Evolutionary conservation across 2,888 invertebrate genomes (phyloP), one percentile per base, ranked within the genome.

Genomic region (Drosophila pseudotalamancana): DNA sequence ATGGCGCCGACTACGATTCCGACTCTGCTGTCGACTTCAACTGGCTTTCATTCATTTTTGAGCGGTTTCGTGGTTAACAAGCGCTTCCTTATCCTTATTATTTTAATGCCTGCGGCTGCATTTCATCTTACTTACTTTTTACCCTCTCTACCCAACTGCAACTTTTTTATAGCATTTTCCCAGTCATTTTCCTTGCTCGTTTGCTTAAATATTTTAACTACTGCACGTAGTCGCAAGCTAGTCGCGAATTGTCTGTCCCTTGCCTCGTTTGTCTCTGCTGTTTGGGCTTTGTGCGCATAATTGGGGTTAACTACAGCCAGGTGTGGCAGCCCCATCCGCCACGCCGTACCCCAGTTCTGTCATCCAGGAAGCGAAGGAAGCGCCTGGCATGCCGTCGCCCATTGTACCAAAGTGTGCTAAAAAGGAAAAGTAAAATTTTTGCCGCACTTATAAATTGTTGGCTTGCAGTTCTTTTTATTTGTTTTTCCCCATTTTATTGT

Each of bases 81-180:
- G 77, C 83, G 84, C 80, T 86, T 86, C 87, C 88, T 83, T 88
- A 79, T 88, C 80, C 88, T 88, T 88, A 88, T 88, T 88, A 88
- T 88, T 88, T 88, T 84, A 78, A 84, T 82, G 87, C 87, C 79
- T 76, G 80, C 84, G 87, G 89, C 87, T 77, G 72, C 79, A 73
- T 87, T 84, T 85, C 84, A 87, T 84, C 87, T 84, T 82, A 77
- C 77, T 87, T 87, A 77, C 81, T 50, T 56, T 62, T 50, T 53
- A 34, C 5, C 51, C 37, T 14, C 39, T n/a, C n/a, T n/a, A n/a
- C n/a, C 46, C 55, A 57, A 54, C 55, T 12, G 43, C 18, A 43
- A n/a, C 43, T 43, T 65, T 67, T 63, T 65, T 43, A 25, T 51
- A 23, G 49, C 50, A 68, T 59, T 73, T 72, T 76, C 39, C 60